A percentile compares a stretch with the other conserved stretches of the same genome.
These are phyloP conservation scores for Siderastrea siderea DNA, from an alignment of 92 coral and sea anemone genomes.

Conservation along the genomic window DNA sequence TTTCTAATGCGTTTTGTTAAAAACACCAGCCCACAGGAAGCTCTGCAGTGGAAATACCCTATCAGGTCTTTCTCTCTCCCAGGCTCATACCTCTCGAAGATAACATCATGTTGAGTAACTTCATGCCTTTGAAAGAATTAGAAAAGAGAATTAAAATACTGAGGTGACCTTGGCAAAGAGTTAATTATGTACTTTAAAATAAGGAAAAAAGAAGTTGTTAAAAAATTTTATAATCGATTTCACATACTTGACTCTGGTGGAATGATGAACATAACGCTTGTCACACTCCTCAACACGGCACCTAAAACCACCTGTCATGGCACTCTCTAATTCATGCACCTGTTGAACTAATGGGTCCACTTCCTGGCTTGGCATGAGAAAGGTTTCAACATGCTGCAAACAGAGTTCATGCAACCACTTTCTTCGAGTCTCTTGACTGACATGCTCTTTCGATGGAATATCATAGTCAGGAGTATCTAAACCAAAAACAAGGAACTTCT, in stretches of 20 bases:
- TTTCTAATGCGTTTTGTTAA: conserved; percentile 62
- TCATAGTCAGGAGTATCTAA: conserved; percentile 49
- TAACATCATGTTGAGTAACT: conserved; percentile 28
- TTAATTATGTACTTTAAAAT: conserved; percentile 2
- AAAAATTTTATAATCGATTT: conserved; percentile 12
- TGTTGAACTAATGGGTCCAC: conserved; percentile 61
- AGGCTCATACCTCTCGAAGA: conserved; percentile 36
- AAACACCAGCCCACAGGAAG: conserved; percentile 60
- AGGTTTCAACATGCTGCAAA: conserved; percentile 40
- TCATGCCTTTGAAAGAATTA: conserved; percentile 42
- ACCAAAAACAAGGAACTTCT: not conserved
- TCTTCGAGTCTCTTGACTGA: conserved; percentile 50
- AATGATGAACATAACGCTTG: conserved; percentile 48
- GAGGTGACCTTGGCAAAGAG: conserved; percentile 7
- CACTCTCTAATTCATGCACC: conserved; percentile 38
- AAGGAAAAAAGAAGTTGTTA: conserved; percentile 1
- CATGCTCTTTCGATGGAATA: conserved; percentile 45
- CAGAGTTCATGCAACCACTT: conserved; percentile 61
- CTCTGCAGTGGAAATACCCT: conserved; percentile 63
- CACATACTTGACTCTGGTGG: conserved; percentile 51
- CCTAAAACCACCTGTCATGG: conserved; percentile 39
- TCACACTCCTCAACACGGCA: conserved; percentile 55
- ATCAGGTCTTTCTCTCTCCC: conserved; percentile 46
- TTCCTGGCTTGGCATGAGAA: conserved; percentile 44
- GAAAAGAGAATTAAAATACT: not conserved